Conservation (phyloP, 2,888 invertebrate species). For the Luperina nickerlii region DNA sequence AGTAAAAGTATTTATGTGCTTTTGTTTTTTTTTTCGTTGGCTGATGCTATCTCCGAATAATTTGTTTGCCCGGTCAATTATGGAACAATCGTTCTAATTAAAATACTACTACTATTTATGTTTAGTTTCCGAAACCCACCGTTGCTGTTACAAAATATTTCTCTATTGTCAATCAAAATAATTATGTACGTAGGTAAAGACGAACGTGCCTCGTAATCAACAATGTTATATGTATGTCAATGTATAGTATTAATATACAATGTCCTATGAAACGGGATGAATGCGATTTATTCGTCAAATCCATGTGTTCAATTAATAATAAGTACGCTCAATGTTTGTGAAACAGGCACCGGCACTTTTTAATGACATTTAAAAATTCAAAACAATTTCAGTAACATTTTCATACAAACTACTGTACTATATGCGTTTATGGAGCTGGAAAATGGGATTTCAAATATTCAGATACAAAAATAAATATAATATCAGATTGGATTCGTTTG, state of each 20-base stretch:
- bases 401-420: slow-evolving; percentile 31
- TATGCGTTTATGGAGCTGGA: slow-evolving; percentile 9
- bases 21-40: not conserved
- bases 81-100: not conserved
- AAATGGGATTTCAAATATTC: slow-evolving; percentile 40
- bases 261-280: not conserved
- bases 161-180: not conserved
- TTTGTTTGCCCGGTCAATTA: not conserved
- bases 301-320: slow-evolving; percentile 47
- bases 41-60: not conserved
- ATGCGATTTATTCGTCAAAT: slow-evolving; percentile 28
- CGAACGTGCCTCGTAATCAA: not conserved
- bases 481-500: slow-evolving; percentile 49
- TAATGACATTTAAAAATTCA: slow-evolving; percentile 57
- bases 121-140: too few relatives aligned
- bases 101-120: not conserved
- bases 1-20: too few relatives aligned
- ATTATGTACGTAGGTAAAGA: not conserved
- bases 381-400: slow-evolving; percentile 44
- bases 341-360: slow-evolving; percentile 17
- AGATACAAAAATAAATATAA: slow-evolving; percentile 53
- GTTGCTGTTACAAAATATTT: not conserved
- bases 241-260: slow-evolving; percentile 1
- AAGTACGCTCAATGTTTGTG: slow-evolving; percentile 11
- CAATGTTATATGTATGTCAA: not conserved